Conservation (phyloP, 2,113 vertebrate genomes). For the Prunella fulvescens region DNA sequence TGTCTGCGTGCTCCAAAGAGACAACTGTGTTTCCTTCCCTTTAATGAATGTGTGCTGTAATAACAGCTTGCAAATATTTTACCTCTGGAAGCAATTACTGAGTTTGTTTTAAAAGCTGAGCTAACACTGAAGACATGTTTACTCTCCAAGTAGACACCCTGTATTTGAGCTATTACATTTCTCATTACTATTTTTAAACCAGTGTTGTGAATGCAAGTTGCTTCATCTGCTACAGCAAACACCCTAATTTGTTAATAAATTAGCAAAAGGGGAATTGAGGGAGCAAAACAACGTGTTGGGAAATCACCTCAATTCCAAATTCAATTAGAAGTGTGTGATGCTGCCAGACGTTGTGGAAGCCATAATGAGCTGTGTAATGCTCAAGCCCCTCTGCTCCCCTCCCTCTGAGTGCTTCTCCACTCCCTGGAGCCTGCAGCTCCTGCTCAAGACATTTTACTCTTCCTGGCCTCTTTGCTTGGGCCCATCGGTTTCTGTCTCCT, state of each 20-base stretch:
- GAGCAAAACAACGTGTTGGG: background rate
- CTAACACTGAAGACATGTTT: conserved; percentile 8
- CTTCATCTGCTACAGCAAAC: background rate
- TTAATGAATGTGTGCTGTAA: background rate
- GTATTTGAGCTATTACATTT: background rate
- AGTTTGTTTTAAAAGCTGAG: conserved; percentile 43
- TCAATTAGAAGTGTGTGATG: background rate
- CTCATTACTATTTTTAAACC: background rate
- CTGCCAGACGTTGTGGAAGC: background rate
- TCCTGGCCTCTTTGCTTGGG: background rate
- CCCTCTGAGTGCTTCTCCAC: too few relatives aligned
- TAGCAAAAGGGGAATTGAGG: background rate
- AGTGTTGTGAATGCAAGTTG: background rate
- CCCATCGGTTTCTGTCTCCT: background rate
- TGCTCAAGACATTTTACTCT: background rate
- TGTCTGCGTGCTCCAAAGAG: background rate
- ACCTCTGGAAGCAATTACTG: conserved; percentile 32
- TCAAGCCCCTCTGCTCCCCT: background rate
- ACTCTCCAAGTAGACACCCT: conserved; percentile 1
- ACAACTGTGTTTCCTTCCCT: background rate
- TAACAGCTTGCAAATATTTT: conserved; percentile 49
- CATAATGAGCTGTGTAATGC: background rate
- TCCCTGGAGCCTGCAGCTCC: background rate
- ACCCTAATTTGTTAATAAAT: background rate
- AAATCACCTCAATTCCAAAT: background rate